Conservation (phyloP, 2,797 vertebrate genomes). For the Crocodylus rhombifer region DNA sequence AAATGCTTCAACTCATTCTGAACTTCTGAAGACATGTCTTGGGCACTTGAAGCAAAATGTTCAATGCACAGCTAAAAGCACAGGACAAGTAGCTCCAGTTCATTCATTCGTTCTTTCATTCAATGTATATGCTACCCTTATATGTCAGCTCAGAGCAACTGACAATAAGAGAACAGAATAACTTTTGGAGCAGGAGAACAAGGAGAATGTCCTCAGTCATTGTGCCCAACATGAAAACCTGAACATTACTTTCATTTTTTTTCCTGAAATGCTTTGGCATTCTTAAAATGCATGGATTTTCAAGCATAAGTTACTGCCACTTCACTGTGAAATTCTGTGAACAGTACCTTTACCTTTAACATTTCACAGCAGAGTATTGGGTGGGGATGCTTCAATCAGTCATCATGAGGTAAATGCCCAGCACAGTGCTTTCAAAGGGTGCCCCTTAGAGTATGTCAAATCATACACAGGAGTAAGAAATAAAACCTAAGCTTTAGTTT, state of each 20-base stretch:
- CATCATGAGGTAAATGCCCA: neutral
- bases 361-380: neutral
- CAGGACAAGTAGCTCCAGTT: neutral
- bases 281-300: neutral
- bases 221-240: neutral
- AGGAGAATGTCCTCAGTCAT: neutral
- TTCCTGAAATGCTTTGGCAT: neutral
- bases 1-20: neutral
- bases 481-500: neutral
- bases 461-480: neutral
- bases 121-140: too few relatives aligned
- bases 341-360: neutral
- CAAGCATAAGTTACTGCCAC: neutral
- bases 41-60: neutral
- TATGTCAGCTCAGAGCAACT: too few relatives aligned
- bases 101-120: too few relatives aligned
- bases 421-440: neutral
- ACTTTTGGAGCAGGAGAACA: too few relatives aligned
- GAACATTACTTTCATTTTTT: neutral
- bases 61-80: accelerated
- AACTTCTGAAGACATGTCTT: neutral
- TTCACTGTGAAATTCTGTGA: neutral
- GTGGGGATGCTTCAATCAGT: neutral
- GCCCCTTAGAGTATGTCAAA: neutral
- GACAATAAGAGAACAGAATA: too few relatives aligned